These are phyloP conservation scores for Unio delphinus DNA, from an alignment of 2,888 invertebrate genomes.

Conservation along the genomic window DNA sequence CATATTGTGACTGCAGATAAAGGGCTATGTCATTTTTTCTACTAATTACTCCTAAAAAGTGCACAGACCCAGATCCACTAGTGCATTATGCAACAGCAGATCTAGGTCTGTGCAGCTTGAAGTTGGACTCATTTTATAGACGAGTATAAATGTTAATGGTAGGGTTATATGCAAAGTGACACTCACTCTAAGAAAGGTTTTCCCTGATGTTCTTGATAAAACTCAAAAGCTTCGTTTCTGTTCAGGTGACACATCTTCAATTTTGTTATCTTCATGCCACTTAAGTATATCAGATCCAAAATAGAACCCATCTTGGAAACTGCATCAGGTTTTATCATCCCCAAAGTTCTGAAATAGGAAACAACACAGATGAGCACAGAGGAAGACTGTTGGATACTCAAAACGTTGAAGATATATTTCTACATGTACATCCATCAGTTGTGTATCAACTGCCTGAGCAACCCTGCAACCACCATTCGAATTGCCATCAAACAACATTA, in stretches of 20 bases:
- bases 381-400: neutral
- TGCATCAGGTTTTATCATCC: slow-evolving; percentile 83
- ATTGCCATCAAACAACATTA: too few relatives aligned
- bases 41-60: too few relatives aligned
- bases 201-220: slow-evolving; percentile 71
- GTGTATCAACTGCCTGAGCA: too few relatives aligned
- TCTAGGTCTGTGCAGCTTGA: too few relatives aligned
- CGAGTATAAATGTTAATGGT: neutral
- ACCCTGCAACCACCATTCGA: too few relatives aligned
- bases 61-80: too few relatives aligned
- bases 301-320: slow-evolving; percentile 83
- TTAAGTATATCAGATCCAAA: slow-evolving; percentile 78
- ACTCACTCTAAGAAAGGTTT: slow-evolving; percentile 65
- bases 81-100: too few relatives aligned
- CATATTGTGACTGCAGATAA: too few relatives aligned
- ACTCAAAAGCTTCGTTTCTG: slow-evolving; percentile 78
- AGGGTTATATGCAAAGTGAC: neutral
- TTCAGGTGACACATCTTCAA: slow-evolving; percentile 82
- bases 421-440: too few relatives aligned
- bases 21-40: too few relatives aligned
- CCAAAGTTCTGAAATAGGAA: slow-evolving; percentile 76
- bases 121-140: too few relatives aligned
- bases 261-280: slow-evolving; percentile 77
- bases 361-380: neutral
- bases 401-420: too few relatives aligned